A percentile compares a stretch with the other conserved stretches of the same genome.
Conservation (phyloP, 2,888 invertebrate species). For the Halictus quadricinctus region DNA sequence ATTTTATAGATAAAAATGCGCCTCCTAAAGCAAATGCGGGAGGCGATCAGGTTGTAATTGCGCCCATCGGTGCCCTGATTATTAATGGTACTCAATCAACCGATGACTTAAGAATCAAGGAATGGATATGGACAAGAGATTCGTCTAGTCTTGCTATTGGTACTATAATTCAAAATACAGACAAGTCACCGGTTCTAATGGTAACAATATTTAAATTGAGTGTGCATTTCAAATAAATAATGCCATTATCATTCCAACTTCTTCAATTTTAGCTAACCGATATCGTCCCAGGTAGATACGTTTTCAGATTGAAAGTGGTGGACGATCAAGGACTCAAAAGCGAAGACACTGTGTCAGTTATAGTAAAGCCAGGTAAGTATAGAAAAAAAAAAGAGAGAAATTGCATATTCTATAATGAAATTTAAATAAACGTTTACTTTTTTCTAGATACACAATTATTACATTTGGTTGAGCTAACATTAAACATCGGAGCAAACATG, state of each 20-base stretch:
- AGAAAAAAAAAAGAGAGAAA: not conserved
- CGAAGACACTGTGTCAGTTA: slow-evolving; percentile 92
- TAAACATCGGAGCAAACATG: slow-evolving; percentile 89
- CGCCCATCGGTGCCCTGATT: slow-evolving; percentile 90
- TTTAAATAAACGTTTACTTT: not conserved
- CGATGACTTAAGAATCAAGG: slow-evolving; percentile 93
- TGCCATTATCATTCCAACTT: not conserved
- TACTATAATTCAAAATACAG: slow-evolving; percentile 89
- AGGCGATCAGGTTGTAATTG: slow-evolving; percentile 90
- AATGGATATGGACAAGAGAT: slow-evolving; percentile 93
- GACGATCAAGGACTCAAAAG: slow-evolving; percentile 94
- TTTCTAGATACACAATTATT: slow-evolving; percentile 87
- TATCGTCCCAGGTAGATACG: slow-evolving; percentile 93
- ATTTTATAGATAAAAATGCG: slow-evolving; percentile 90
- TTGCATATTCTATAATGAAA: not conserved
- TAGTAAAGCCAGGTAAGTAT: slow-evolving; percentile 87
- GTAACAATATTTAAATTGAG: slow-evolving; percentile 79
- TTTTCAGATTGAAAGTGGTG: slow-evolving; percentile 93
- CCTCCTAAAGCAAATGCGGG: slow-evolving; percentile 95
- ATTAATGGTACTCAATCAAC: slow-evolving; percentile 93
- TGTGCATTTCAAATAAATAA: not conserved
- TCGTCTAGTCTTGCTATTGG: slow-evolving; percentile 92
- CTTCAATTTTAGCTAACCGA: slow-evolving; percentile 87
- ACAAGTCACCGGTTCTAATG: slow-evolving; percentile 90
- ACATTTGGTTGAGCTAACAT: slow-evolving; percentile 91